Evolutionary conservation across 2,888 invertebrate genomes (phyloP).

Genomic region (Prionchulus punctatus): DNA sequence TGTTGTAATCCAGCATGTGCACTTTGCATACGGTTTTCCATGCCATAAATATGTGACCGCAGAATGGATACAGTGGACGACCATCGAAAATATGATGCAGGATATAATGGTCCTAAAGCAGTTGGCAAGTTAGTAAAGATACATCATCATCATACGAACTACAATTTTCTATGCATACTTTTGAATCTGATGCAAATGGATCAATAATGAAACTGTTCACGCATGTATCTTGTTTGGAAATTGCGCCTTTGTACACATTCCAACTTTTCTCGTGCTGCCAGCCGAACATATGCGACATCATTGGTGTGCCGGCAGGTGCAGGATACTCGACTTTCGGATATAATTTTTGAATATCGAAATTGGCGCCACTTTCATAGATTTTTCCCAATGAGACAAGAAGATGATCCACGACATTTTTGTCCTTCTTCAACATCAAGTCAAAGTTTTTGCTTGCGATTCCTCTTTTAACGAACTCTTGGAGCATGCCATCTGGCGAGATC

Average conservation of each 20-base stretch:
- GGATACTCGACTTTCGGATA: constrained; percentile 61
- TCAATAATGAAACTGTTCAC: background rate
- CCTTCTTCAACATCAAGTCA: constrained; percentile 61
- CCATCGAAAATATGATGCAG: constrained; percentile 61
- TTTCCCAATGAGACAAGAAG: constrained; percentile 59
- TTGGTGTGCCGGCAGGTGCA: constrained; percentile 67
- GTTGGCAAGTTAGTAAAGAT: no score
- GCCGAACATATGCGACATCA: constrained; percentile 59
- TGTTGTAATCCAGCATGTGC: constrained; percentile 26
- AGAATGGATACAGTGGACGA: constrained; percentile 72
- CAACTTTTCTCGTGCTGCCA: constrained; percentile 79
- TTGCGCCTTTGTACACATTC: constrained; percentile 54
- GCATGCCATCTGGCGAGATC: constrained; percentile 79
- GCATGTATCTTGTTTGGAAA: background rate
- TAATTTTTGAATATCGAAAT: constrained; percentile 54
- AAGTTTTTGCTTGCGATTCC: constrained; percentile 55
- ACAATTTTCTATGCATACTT: background rate
- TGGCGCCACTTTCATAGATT: constrained; percentile 58
- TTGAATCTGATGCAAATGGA: constrained; percentile 1
- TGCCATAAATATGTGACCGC: constrained; percentile 56
- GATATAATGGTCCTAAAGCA: constrained; percentile 22
- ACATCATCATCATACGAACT: no score
- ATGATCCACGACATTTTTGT: constrained; percentile 56
- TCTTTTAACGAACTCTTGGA: constrained; percentile 79
- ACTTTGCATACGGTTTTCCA: constrained; percentile 39